Base-by-base conservation (phyloP, 1,140 invertebrate species). In the Scaptomyza pallida region DNA sequence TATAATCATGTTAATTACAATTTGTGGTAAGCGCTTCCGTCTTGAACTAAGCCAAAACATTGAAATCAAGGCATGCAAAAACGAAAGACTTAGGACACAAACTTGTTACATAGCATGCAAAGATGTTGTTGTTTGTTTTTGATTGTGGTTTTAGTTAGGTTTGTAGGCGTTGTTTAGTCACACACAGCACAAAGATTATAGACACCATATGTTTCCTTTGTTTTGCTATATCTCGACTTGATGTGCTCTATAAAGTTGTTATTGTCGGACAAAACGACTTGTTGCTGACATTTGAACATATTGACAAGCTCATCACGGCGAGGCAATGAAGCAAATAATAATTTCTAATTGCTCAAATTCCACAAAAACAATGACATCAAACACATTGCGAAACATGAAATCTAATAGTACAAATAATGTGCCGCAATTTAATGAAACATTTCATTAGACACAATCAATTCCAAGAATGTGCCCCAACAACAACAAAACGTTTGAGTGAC, bases 271-370 rank as follows among this genome's bases (percentile, higher is more conserved):
- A n/a, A n/a, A n/a, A n/a, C n/a, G n/a, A n/a, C n/a, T n/a, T n/a
- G n/a, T n/a, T n/a, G n/a, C n/a, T n/a, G n/a, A n/a, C n/a, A n/a
- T n/a, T n/a, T n/a, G n/a, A n/a, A n/a, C n/a, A n/a, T n/a, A n/a
- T 26, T 21, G 33, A 19, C 52, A 56, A 51, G 51, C 37, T 64
- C 64, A 15, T 51, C 54, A 26, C 26, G 19, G 17, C 19, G 47
- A 30, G 19, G 12, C 52, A 75, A 41, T 69, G 69, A 78, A 65
- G 78, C 82, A 65, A 64, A 78, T 86, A 86, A 86, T 81, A 86
- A 81, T 86, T 86, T 86, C 74, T 86, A 86, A 86, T 86, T 86
- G 81, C 81, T 86, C 73, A 85, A 76, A 83, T 83, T 83, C 79
- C 79, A 75, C 56, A 30, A 45, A 35, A 64, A 37, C 19, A 30